Base-by-base conservation (phyloP, 2,113 vertebrate genomes). In the Anas platyrhynchos region DNA sequence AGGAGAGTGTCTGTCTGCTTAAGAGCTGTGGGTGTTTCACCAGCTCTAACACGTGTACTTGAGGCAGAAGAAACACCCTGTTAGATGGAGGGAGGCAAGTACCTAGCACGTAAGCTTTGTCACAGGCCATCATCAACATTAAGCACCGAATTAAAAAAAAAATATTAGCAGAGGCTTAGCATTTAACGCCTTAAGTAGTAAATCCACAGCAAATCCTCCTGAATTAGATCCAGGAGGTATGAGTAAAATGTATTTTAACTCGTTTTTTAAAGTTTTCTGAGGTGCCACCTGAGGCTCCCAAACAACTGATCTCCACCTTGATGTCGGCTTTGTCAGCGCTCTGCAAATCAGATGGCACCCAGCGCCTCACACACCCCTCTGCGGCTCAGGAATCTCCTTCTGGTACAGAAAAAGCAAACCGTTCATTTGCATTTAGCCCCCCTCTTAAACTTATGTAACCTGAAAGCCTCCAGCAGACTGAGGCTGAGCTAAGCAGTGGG, bases 121-220 rank as follows among this genome's bases (percentile, higher is more conserved):
- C 79, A 89, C 21, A 63, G 58, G 89, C 85, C 38, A 59, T 32
- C 63, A 52, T 25, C 69, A 80, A 84, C 63, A 63, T 67, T 67
- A 91, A 76, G 85, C 54, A 26, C 78, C 38, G 16, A 93, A 73
- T 87, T n/a, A 56, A 52, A 68, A 32, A 32, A 34, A 41, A 16
- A 83, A 66, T 1, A 62, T 83, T 54, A 96, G 76, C 82, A 95
- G 91, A 90, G 63, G 72, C 65, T 88, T 80, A 86, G 79, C 34
- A 86, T 90, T 93, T 96, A 87, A 93, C 73, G 73, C 76, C 88
- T 38, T 92, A 36, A 96, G 91, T 55, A 87, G 94, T 56, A 97
- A 97, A 97, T 91, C 61, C 77, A 93, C 61, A 89, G 72, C 83
- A 96, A 96, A 97, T 93, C 92, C 83, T 86, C 46, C 48, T 62